These are phyloP conservation scores for Hippocampus guttulatus DNA, from an alignment of 2,113 vertebrate species.

Conservation along the genomic window DNA sequence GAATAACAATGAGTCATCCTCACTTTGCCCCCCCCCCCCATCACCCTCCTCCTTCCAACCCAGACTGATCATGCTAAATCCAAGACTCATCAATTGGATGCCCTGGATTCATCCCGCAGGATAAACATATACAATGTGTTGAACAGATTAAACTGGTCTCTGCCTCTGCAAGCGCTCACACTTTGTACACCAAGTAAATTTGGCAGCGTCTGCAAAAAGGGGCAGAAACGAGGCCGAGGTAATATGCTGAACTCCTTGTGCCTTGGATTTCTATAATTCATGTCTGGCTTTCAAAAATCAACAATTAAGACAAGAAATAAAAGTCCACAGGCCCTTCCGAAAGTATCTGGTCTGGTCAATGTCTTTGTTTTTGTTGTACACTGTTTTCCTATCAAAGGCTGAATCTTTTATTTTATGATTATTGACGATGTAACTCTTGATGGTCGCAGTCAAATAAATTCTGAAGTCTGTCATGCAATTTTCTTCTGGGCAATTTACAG, in stretches of 20 bases:
- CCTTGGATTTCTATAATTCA: constrained; percentile 17
- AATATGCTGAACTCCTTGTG: constrained; percentile 52
- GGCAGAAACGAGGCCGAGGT: constrained; percentile 55
- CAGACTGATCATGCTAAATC: constrained; percentile 60
- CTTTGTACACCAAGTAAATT: constrained; percentile 41
- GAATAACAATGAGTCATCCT: constrained; percentile 61
- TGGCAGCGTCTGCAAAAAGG: constrained; percentile 36
- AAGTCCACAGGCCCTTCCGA: background rate
- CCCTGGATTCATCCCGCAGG: constrained; percentile 53
- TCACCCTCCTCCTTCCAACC: constrained; percentile 27
- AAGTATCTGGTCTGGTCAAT: background rate
- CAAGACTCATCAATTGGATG: constrained; percentile 63
- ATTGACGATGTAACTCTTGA: too few species aligned
- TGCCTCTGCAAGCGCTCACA: background rate
- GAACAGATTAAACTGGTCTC: constrained; percentile 47
- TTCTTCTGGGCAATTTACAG: too few species aligned
- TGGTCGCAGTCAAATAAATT: too few species aligned
- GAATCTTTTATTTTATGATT: too few species aligned
- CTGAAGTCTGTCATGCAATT: too few species aligned
- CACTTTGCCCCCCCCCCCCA: constrained; percentile 29
- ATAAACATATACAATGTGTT: constrained; percentile 67
- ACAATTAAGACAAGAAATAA: constrained; percentile 36
- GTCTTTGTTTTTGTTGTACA: too few species aligned
- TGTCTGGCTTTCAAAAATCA: constrained; percentile 36
- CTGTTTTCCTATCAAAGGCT: too few species aligned